These are phyloP conservation scores for Macrosoma leucophasiata DNA, from an alignment of 2,888 invertebrate species.

Conservation along the genomic window DNA sequence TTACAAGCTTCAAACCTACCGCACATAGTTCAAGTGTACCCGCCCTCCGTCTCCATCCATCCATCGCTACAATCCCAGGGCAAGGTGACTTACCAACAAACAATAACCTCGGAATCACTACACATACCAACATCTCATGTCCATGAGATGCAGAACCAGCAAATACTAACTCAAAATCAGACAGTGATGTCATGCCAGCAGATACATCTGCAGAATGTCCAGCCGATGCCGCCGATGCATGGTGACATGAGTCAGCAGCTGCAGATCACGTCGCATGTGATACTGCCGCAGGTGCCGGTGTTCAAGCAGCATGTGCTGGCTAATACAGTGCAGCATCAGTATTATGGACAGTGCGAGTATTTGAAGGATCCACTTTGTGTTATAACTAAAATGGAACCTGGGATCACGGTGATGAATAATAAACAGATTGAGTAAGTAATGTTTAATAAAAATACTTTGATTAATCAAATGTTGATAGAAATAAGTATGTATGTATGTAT, in stretches of 20 bases:
- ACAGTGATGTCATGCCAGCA: slow-evolving; percentile 60
- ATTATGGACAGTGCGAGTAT: slow-evolving; percentile 51
- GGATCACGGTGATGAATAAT: slow-evolving; percentile 30
- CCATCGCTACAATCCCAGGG: slow-evolving; percentile 47
- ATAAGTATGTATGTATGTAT: too few relatives aligned
- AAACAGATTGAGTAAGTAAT: slow-evolving; percentile 46
- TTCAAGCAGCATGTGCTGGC: slow-evolving; percentile 53
- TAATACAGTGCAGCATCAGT: slow-evolving; percentile 46
- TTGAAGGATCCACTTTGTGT: slow-evolving; percentile 45
- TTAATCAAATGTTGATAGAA: too few relatives aligned
- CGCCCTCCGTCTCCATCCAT: slow-evolving; percentile 48
- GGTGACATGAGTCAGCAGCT: slow-evolving; percentile 46
- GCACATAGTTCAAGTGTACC: slow-evolving; percentile 58
- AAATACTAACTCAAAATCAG: slow-evolving; percentile 47
- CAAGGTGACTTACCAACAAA: slow-evolving; percentile 53
- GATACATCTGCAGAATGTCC: slow-evolving; percentile 43
- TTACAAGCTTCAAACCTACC: slow-evolving; percentile 47
- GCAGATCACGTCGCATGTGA: slow-evolving; percentile 55
- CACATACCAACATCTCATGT: slow-evolving; percentile 43
- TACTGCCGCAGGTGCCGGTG: slow-evolving; percentile 47
- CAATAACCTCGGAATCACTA: slow-evolving; percentile 45
- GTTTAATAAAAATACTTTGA: too few relatives aligned
- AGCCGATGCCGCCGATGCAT: slow-evolving; percentile 36
- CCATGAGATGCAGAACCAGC: slow-evolving; percentile 41
- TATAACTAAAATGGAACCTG: slow-evolving; percentile 46